phyloP scores from a whole-genome alignment of 2,888 invertebrate genomes.

The Lithodes maja region DNA sequence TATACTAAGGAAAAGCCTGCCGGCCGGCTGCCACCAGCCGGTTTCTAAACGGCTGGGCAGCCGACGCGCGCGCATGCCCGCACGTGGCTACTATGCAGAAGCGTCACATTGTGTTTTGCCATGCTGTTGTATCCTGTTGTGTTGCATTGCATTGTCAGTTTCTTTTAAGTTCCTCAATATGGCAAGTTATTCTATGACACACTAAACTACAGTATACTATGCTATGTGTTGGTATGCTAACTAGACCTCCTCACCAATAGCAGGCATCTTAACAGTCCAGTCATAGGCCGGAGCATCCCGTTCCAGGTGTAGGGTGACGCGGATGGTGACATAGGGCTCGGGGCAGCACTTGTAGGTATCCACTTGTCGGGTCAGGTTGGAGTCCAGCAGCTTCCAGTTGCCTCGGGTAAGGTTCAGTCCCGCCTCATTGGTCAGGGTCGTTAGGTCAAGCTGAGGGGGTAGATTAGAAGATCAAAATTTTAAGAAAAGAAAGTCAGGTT shows the following conservation, averaged over 20 bases:
- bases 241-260: slow-evolving; percentile 74
- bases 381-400: slow-evolving; percentile 78
- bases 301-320: slow-evolving; percentile 78
- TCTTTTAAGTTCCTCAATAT: neutral
- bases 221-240: too few relatives aligned
- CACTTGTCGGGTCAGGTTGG: slow-evolving; percentile 76
- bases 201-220: neutral
- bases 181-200: neutral
- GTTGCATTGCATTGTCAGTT: too few relatives aligned
- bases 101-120: too few relatives aligned
- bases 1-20: too few relatives aligned
- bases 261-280: slow-evolving; percentile 79
- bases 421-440: slow-evolving; percentile 72
- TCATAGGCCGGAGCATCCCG: slow-evolving; percentile 79
- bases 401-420: slow-evolving; percentile 79
- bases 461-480: neutral
- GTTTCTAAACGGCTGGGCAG: too few relatives aligned
- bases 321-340: slow-evolving; percentile 80
- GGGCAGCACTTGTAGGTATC: slow-evolving; percentile 78
- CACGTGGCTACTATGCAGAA: too few relatives aligned
- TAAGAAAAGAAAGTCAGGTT: too few relatives aligned
- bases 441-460: slow-evolving; percentile 3
- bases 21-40: too few relatives aligned
- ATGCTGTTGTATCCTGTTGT: too few relatives aligned
- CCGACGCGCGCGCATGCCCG: too few relatives aligned